Percentiles rank a stretch among this genome's conserved stretches.
Conservation (phyloP, 2,888 invertebrate genomes). For the Rhingia rostrata region DNA sequence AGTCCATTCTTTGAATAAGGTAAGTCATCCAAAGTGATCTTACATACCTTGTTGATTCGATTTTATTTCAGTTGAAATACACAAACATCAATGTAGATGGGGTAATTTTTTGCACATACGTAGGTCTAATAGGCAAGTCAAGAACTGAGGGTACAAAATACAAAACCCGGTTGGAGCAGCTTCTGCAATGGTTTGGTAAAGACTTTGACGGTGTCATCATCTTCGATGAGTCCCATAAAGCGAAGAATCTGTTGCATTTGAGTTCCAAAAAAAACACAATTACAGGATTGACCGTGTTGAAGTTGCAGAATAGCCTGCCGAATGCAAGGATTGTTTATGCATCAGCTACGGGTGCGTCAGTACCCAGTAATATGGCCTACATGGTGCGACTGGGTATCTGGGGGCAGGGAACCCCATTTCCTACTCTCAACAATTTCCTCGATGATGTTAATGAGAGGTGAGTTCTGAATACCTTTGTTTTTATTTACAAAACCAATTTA, state of each 20-base stretch:
- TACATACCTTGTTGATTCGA: neutral
- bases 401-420: conserved; percentile 98
- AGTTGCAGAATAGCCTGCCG: conserved; percentile 96
- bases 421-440: conserved; percentile 97
- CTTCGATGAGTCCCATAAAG: conserved; percentile 99
- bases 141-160: conserved; percentile 91
- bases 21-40: conserved; percentile 78
- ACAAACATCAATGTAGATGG: conserved; percentile 98
- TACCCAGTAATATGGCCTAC: conserved; percentile 99
- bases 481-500: neutral
- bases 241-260: conserved; percentile 98
- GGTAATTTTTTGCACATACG: conserved; percentile 98
- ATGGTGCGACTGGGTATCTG: conserved; percentile 99
- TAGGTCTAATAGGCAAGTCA: conserved; percentile 98
- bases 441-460: conserved; percentile 97
- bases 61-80: conserved; percentile 91
- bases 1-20: conserved; percentile 95
- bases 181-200: conserved; percentile 99
- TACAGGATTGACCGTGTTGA: conserved; percentile 97
- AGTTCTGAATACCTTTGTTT: conserved; percentile 44
- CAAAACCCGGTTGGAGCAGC: conserved; percentile 95
- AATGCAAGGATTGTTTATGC: conserved; percentile 97
- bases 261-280: conserved; percentile 99
- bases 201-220: conserved; percentile 98
- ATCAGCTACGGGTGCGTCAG: conserved; percentile 98